Evolutionary conservation across 2,888 invertebrate species (phyloP).

Genomic region (Caenorhabditis sp.): DNA sequence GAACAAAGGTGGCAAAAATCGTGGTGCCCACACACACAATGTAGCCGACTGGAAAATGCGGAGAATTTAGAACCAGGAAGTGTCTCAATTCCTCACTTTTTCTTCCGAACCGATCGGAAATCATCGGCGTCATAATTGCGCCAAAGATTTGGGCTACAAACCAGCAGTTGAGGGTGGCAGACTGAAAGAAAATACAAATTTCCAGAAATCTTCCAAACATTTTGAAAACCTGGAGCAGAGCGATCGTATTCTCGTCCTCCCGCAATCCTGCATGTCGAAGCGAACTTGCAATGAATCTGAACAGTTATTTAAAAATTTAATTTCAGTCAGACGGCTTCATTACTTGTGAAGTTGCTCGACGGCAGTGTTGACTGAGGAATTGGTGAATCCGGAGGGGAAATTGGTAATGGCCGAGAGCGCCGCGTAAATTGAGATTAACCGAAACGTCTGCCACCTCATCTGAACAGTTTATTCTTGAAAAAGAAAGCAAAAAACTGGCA

Average conservation of each 20-base stretch:
- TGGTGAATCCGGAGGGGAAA: slow-evolving; percentile 76
- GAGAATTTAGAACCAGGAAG: too few species aligned
- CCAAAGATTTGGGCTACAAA: slow-evolving; percentile 74
- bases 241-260: slow-evolving; percentile 57
- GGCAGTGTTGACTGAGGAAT: slow-evolving; percentile 75
- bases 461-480: neutral
- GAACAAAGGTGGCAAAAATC: slow-evolving; percentile 63
- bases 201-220: neutral
- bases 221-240: slow-evolving; percentile 54
- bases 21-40: slow-evolving; percentile 63
- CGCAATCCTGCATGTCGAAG: slow-evolving; percentile 57
- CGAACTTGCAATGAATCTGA: slow-evolving; percentile 68
- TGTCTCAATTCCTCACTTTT: too few species aligned
- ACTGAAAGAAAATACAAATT: slow-evolving; percentile 42
- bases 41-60: too few species aligned
- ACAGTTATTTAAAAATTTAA: neutral
- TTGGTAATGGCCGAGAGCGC: slow-evolving; percentile 73
- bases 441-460: slow-evolving; percentile 57
- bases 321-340: neutral
- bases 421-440: slow-evolving; percentile 67
- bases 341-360: slow-evolving; percentile 67
- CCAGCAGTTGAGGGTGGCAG: slow-evolving; percentile 72
- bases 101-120: slow-evolving; percentile 74
- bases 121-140: slow-evolving; percentile 72
- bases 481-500: neutral